phyloP scores from a whole-genome alignment of 2,888 invertebrate species.

The Allolobophora icterica region DNA sequence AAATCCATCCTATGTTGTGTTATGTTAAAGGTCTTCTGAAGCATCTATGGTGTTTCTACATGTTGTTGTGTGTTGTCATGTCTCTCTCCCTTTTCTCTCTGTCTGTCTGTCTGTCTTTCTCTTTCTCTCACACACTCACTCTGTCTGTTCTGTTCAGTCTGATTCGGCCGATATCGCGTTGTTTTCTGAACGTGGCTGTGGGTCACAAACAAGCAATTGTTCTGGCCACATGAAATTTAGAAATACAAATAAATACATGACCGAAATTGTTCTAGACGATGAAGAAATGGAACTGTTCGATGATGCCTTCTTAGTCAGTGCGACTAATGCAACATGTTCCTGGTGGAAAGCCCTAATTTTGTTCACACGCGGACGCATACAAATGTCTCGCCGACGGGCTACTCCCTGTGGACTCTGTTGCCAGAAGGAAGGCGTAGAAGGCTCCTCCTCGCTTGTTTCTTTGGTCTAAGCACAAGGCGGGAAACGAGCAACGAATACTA shows the following conservation, averaged over 20 bases:
- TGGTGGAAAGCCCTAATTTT: background rate
- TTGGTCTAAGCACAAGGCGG: background rate
- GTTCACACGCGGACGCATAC: background rate
- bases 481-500: background rate
- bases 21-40: no score
- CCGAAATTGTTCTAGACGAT: no score
- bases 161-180: no score
- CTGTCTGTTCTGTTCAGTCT: no score
- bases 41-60: no score
- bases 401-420: background rate
- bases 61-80: no score
- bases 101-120: no score
- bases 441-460: background rate
- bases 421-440: background rate
- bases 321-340: slow-evolving; percentile 2
- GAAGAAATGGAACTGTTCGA: background rate
- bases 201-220: background rate
- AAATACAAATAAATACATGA: no score
- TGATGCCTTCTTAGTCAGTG: background rate
- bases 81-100: no score
- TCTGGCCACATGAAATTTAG: background rate
- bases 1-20: no score
- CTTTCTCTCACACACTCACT: no score
- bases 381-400: background rate
- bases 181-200: no score